These are phyloP conservation scores for Rana temporaria DNA, from an alignment of 2,113 vertebrate species.

Conservation along the genomic window DNA sequence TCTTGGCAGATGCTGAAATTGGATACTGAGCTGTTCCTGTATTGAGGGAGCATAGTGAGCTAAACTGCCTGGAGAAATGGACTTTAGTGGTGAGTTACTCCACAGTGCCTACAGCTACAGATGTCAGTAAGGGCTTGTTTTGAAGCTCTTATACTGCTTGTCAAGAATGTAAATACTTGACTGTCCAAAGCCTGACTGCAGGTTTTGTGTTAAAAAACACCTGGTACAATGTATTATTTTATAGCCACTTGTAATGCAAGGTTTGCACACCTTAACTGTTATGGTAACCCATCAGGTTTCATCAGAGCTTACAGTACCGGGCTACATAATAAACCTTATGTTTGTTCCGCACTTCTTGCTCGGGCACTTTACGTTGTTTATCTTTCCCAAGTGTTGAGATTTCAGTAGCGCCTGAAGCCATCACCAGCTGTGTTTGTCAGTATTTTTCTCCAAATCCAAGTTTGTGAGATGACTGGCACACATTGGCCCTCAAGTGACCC, in stretches of 20 bases:
- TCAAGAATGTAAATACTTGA: too few relatives aligned
- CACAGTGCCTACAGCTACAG: too few relatives aligned
- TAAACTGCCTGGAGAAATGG: too few relatives aligned
- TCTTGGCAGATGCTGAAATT: too few relatives aligned
- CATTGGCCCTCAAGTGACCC: slow-evolving; percentile 67
- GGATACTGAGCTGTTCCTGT: too few relatives aligned
- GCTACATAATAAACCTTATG: slow-evolving; percentile 41
- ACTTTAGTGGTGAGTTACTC: too few relatives aligned
- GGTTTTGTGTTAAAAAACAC: not conserved
- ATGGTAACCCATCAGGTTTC: not conserved
- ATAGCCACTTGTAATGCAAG: not conserved
- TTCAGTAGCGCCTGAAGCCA: slow-evolving; percentile 71
- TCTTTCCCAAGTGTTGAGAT: slow-evolving; percentile 73
- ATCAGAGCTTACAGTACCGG: not conserved
- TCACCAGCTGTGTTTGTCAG: slow-evolving; percentile 73
- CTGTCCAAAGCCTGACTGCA: too few relatives aligned
- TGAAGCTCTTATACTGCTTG: too few relatives aligned
- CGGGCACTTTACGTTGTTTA: slow-evolving; percentile 71
- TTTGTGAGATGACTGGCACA: slow-evolving; percentile 68
- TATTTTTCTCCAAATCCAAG: slow-evolving; percentile 69
- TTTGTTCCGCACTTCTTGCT: slow-evolving; percentile 73
- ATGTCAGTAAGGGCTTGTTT: too few relatives aligned
- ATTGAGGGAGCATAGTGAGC: too few relatives aligned
- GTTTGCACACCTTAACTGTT: slow-evolving; percentile 22
- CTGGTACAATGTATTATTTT: not conserved